A percentile compares a stretch with the other conserved stretches of the same genome.
These are phyloP conservation scores for Steatocranus sp. DNA, from an alignment of 2,797 vertebrate genomes.

Conservation along the genomic window DNA sequence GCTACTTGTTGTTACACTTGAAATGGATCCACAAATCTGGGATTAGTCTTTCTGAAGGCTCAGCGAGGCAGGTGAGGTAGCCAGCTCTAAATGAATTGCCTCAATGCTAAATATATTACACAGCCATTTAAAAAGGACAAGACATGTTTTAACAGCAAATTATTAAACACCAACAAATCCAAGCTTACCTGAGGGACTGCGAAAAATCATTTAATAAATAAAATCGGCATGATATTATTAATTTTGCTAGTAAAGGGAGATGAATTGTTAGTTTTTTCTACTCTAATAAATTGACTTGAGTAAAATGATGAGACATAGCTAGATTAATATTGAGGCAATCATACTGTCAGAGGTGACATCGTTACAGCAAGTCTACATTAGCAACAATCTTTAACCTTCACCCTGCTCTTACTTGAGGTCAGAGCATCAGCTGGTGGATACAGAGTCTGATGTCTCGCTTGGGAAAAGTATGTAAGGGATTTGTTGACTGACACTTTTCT, in stretches of 20 bases:
- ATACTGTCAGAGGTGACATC: background rate
- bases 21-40: slow-evolving; percentile 56
- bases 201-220: background rate
- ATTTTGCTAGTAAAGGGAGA: background rate
- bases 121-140: background rate
- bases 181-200: background rate
- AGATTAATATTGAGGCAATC: background rate
- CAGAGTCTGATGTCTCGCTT: background rate
- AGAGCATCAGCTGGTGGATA: background rate
- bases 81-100: background rate
- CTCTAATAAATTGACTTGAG: background rate
- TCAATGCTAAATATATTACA: background rate
- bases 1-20: slow-evolving; percentile 36
- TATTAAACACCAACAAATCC: background rate
- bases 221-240: background rate
- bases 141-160: background rate
- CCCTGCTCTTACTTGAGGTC: background rate
- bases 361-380: background rate
- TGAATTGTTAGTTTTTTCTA: background rate
- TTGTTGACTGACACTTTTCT: background rate
- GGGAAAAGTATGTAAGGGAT: background rate
- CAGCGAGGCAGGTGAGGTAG: slow-evolving; percentile 6
- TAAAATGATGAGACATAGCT: background rate
- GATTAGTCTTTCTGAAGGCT: slow-evolving; percentile 46
- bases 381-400: background rate